phyloP scores from a whole-genome alignment of 2,113 vertebrate genomes.

The Thymallus thymallus region DNA sequence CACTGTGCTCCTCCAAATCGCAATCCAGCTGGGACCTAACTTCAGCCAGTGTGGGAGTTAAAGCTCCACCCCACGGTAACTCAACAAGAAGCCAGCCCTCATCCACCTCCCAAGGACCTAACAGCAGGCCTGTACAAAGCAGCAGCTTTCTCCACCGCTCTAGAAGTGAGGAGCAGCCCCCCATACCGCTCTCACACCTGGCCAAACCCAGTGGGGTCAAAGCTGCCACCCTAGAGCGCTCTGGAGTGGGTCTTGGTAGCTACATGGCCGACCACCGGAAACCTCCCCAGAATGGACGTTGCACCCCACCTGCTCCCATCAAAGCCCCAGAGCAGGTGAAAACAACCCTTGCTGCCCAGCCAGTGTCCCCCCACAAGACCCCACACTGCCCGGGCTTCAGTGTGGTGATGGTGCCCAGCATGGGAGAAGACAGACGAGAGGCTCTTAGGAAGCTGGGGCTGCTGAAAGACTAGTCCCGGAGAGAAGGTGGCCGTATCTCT shows the following conservation, averaged over 20 bases:
- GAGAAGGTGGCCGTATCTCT: background rate
- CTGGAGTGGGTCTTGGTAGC: slow-evolving; percentile 69
- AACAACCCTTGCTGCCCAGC: slow-evolving; percentile 37
- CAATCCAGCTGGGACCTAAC: slow-evolving; percentile 18
- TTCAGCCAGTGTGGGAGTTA: slow-evolving; percentile 11
- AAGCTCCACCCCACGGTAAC: slow-evolving; percentile 16
- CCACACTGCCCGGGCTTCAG: slow-evolving; percentile 68
- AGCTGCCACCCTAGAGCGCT: slow-evolving; percentile 74
- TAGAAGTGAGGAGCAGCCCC: slow-evolving; percentile 18
- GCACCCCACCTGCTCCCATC: too few relatives aligned
- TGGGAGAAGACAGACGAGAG: slow-evolving; percentile 80
- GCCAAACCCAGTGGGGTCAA: slow-evolving; percentile 55
- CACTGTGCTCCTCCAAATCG: background rate
- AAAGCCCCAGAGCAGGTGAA: slow-evolving; percentile 51
- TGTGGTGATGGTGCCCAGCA: slow-evolving; percentile 81
- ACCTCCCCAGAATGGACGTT: slow-evolving; percentile 37
- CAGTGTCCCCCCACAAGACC: slow-evolving; percentile 44
- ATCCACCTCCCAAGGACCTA: slow-evolving; percentile 33
- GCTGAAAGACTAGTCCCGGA: slow-evolving; percentile 79
- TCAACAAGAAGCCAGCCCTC: slow-evolving; percentile 35
- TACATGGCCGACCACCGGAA: slow-evolving; percentile 23
- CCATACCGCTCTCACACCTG: slow-evolving; percentile 3
- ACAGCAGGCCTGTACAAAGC: slow-evolving; percentile 41
- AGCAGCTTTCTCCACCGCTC: slow-evolving; percentile 49
- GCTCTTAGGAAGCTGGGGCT: slow-evolving; percentile 89